Evolutionary conservation across 2,797 vertebrate genomes (phyloP), one percentile per base, ranked within the genome.

Genomic region (Syngnathus rostellatus): DNA sequence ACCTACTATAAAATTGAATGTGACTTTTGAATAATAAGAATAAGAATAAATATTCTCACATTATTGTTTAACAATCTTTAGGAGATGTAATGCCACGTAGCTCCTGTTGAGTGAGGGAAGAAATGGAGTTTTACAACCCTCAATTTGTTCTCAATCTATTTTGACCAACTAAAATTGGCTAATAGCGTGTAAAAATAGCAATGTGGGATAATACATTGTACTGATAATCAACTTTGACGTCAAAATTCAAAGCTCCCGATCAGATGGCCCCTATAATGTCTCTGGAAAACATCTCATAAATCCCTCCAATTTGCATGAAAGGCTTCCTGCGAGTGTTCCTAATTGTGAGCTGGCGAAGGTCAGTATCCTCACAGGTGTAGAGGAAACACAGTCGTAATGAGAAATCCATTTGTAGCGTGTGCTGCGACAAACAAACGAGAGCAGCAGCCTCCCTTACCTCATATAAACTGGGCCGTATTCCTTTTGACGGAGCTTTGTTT

Each of bases 321-420:
- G 23, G 55, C 2, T 57, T 57, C 31, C 25, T 37, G 1, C 25
- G 6, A 38, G 55, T 57, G 25, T 8, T 57, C 55, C 31, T 57
- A 37, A 37, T 57, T 8, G 60, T 5, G 60, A 62, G n/a, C 11
- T 8, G 63, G 9, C 31, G 37, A 64, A 48, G 63, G 75, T 81
- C 82, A 75, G n/a, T 74, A 65, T 78, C 76, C 66, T 73, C 73
- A 71, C 77, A 31, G 68, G 72, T 68, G 74, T 66, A 21, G 71
- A 76, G 76, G 73, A 80, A 78, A 79, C 63, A 71, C 64, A 62
- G 74, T 76, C 61, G 62, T 83, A 81, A 87, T 82, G 83, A 82
- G 75, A 80, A 85, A 85, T 85, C 83, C 81, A 85, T 87, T 83
- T 83, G 83, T 82, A 76, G 72, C 73, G 78, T 79, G 67, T 17